A percentile compares a stretch with the other conserved stretches of the same genome.
phyloP scores from a whole-genome alignment of 2,113 vertebrate genomes.

The Crotalus helleri region DNA sequence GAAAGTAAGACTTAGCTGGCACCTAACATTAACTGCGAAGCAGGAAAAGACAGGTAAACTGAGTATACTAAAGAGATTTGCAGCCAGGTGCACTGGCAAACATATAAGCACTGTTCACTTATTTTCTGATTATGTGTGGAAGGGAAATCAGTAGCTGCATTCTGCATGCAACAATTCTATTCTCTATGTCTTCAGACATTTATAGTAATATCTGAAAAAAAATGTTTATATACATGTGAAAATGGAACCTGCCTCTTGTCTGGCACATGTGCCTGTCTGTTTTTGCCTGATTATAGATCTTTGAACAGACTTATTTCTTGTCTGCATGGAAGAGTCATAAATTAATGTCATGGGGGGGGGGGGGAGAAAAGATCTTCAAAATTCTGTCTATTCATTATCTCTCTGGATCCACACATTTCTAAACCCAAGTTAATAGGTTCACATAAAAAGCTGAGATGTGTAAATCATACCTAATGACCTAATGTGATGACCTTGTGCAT shows the following conservation, averaged over 20 bases:
- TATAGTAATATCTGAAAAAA: not conserved
- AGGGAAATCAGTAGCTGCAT: not conserved
- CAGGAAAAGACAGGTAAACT: not conserved
- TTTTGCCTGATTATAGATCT: not conserved
- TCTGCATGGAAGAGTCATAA: not conserved
- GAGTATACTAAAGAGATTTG: not conserved
- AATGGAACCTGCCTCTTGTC: not conserved
- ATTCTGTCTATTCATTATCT: not conserved
- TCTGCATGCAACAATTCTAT: not conserved
- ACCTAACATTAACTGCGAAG: not conserved
- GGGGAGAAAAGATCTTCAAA: not conserved
- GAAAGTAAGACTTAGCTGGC: not conserved
- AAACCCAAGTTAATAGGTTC: not conserved
- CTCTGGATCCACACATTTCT: not conserved
- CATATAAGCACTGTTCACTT: not conserved
- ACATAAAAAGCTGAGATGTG: not conserved
- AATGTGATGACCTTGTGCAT: not conserved
- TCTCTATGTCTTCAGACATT: not conserved
- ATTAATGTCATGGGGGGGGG: not conserved
- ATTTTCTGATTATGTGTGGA: not conserved
- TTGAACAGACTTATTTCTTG: not conserved
- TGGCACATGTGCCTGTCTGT: not conserved
- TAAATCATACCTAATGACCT: not conserved
- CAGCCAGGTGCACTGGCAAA: not conserved
- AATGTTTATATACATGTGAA: not conserved